Evolutionary conservation across 2,888 invertebrate species (phyloP), one percentile per base, ranked within the genome.

Genomic region (Epinotia ramella): DNA sequence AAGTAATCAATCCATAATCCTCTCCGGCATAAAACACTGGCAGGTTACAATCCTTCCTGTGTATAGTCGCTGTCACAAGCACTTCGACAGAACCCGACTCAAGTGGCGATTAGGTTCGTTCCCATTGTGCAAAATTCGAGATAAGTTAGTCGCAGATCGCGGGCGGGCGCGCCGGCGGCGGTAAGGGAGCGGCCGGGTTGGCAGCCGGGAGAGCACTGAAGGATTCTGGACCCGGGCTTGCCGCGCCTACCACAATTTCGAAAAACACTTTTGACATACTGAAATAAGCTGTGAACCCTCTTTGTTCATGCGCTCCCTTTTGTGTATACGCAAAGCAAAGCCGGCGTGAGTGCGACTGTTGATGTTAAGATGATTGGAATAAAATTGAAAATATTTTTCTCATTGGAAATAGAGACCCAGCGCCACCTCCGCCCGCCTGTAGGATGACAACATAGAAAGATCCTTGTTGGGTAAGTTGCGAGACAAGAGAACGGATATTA

Each of bases 61-160:
- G 89, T 88, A 87, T 87, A 83, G 83, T 87, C 83, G 81, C 81
- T 83, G 46, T 49, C 60, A 60, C 66, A 46, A 59, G 59, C 59
- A 44, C 60, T 68, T 59, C 16, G 65, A 46, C 82, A 81, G 82
- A 81, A 80, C 79, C 78, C 80, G 81, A 87, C 82, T 83, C 85
- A 82, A 81, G 83, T 79, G 83, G 81, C 82, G 85, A 84, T 84
- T 80, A 79, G 82, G 78, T 83, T 81, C 81, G 82, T 82, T 83
- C 80, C 84, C 89, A 89, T 89, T 88, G 85, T 87, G 79, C 81
- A 20, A n/a, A 18, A 24, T 67, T 74, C 77, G 66, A 46, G 68
- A 60, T 77, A 76, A 74, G 73, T 68, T 73, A 56, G 67, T 71
- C 53, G 68, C 56, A n/a, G 64, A 18, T 65, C 24, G 75, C 59